Evolutionary conservation across 2,888 invertebrate genomes (phyloP), one percentile per base, ranked within the genome.

Genomic region (Stramonita haemastoma): DNA sequence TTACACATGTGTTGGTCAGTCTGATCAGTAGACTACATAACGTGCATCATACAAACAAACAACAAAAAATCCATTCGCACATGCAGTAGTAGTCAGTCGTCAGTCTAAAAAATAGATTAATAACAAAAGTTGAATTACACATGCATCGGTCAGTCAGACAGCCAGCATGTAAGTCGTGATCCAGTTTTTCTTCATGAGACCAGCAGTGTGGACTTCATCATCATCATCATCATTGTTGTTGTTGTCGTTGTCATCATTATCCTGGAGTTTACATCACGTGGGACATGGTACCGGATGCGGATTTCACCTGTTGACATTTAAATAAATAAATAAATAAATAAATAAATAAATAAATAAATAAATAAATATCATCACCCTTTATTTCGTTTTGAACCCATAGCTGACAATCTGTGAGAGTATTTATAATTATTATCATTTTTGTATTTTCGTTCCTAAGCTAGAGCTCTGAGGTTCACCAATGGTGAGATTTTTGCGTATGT

Each of bases 251-350:
- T 46, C 46, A 8, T 13, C 15, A 22, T 5, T 26, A 13, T 83
- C 46, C 26, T 46, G 22, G 81, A 19, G 46, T 46, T 91, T 91
- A 94, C 89, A 93, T 94, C 32, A 94, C 94, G 92, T 93, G 90
- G 15, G 93, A 93, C 90, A 91, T 93, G 4, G 93, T 93, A 29
- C 94, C 94, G 19, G 94, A 93, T 17, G 94, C 94, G 56, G 93
- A 91, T 5, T 92, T 93, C 32, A 94, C 93, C 94, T 94, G 91
- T 8, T 92, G 57, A 86, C 66, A 70, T 17, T 32, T n/a, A 66
- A 22, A 19, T 57, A 17, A 46, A 46, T 46, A 46, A n/a, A 66
- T 66, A 22, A 29, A 26, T n/a, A 56, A 46, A 46, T 83, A 46
- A 46, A 46, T 8, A 46, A 8, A 46, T 46, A 5, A 5, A 46